phyloP scores from a whole-genome alignment of 2,113 vertebrate species.

The Eurypyga helias region DNA sequence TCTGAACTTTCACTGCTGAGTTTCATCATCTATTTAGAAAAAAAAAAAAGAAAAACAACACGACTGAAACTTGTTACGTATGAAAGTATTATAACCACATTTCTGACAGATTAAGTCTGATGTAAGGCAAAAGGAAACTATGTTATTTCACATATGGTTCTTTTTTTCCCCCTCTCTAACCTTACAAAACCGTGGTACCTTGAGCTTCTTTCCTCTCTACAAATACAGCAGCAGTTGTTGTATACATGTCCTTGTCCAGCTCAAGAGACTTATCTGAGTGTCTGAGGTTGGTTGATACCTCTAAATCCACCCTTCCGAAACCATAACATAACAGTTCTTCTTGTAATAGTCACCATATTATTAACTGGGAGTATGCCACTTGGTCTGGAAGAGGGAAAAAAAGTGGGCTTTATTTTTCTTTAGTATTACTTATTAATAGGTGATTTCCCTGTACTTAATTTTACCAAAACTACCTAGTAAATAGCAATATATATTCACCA shows the following conservation, averaged over 20 bases:
- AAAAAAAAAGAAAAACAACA: background rate
- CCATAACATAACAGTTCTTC: background rate
- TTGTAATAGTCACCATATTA: background rate
- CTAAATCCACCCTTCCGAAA: background rate
- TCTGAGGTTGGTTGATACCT: background rate
- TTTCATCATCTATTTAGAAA: background rate
- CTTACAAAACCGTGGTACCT: background rate
- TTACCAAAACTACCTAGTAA: background rate
- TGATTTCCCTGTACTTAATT: background rate
- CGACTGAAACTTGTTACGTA: background rate
- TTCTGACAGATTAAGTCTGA: background rate
- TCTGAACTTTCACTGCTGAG: background rate
- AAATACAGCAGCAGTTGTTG: background rate
- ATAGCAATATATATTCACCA: background rate
- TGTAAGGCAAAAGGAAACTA: background rate
- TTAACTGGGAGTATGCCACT: accelerated
- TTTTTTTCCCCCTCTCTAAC: background rate
- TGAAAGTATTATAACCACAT: background rate
- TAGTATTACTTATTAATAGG: background rate
- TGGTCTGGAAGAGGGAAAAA: background rate
- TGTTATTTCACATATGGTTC: background rate
- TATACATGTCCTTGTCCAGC: no score
- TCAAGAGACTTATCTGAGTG: background rate
- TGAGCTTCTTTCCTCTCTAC: background rate
- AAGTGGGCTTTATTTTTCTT: background rate